Base-by-base conservation (phyloP, 2,888 invertebrate species). In the Trachelus tabidus region DNA sequence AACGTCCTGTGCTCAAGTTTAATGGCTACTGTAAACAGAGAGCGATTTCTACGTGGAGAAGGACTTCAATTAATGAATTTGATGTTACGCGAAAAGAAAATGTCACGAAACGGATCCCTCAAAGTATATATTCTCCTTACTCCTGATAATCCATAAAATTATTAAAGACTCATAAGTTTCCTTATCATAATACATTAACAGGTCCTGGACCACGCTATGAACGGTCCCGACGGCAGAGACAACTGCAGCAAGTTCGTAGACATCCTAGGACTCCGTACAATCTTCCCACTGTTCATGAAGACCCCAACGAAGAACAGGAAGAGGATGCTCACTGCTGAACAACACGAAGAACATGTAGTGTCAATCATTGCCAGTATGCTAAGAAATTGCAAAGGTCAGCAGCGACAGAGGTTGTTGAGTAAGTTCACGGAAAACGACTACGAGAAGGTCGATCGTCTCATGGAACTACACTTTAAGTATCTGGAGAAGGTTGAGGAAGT, bases 281-380 rank as follows among this genome's bases (percentile, higher is more conserved):
- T 99, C 80, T 99, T 99, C 92, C 99, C 99, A 1, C 93, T 99
- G 0, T 99, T 99, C 90, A 99, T 99, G 99, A 98, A 99, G 92
- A 99, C 99, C 0, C 99, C 99, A 0, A 97, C 97, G 87, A 95
- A 96, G 86, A 95, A 95, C 86, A 93, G 96, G 80, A 96, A 96
- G 89, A 95, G 96, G 85, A 93, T 97, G 74, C 92, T 97, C 12
- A 96, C 96, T 11, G 94, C 96, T 0, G 97, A 98, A 89, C 97
- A 98, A 89, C 97, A 98, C 86, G 98, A 98, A 94, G 98, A 99
- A 92, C 98, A 98, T 92, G 98, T 98, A 0, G 94, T 97, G 31
- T 98, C 98, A 0, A 97, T 99, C 80, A 97, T 99, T 87, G 95
- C 97, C 0, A 97, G 97, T 68, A 96, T 99, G 95, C 92, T 99